Evolutionary conservation across 2,113 vertebrate species (phyloP).

Genomic region (Nannobrachium achirus): DNA sequence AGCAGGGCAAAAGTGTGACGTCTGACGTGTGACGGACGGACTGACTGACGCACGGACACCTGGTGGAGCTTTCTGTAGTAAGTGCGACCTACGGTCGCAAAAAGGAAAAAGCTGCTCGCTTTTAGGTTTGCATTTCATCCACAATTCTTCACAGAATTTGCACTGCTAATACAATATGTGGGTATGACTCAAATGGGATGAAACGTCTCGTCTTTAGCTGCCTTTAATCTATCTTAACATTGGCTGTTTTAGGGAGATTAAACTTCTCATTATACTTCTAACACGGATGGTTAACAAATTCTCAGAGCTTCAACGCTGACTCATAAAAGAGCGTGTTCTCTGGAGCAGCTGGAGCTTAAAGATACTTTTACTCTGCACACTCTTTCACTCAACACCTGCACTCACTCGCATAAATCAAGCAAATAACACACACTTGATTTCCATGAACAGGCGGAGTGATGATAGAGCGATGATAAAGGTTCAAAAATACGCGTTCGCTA

Average conservation of each 20-base stretch:
- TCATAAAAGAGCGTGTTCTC: not conserved
- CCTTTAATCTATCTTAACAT: slow-evolving; percentile 17
- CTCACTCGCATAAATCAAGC: slow-evolving; percentile 17
- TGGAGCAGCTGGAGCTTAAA: slow-evolving; percentile 4
- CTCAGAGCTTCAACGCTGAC: not conserved
- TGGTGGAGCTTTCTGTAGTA: too few relatives aligned
- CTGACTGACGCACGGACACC: too few relatives aligned
- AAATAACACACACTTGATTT: not conserved
- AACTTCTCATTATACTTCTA: slow-evolving; percentile 9
- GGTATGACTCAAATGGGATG: slow-evolving; percentile 29
- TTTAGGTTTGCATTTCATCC: slow-evolving; percentile 21
- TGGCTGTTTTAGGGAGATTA: slow-evolving; percentile 16
- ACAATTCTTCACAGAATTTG: slow-evolving; percentile 26
- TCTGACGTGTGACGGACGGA: too few relatives aligned
- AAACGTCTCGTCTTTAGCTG: not conserved
- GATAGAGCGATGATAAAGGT: not conserved
- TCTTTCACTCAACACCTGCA: slow-evolving; percentile 4
- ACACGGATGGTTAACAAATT: not conserved
- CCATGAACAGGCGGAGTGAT: not conserved
- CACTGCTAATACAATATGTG: slow-evolving; percentile 36
- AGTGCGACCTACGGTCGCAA: too few relatives aligned
- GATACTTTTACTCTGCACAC: slow-evolving; percentile 15
- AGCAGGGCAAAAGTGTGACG: too few relatives aligned
- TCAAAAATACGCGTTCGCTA: not conserved
- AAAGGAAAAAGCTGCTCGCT: slow-evolving; percentile 27